Evolutionary conservation across 2,888 invertebrate species (phyloP).

Genomic region (Sphaerophoria rueppellii): DNA sequence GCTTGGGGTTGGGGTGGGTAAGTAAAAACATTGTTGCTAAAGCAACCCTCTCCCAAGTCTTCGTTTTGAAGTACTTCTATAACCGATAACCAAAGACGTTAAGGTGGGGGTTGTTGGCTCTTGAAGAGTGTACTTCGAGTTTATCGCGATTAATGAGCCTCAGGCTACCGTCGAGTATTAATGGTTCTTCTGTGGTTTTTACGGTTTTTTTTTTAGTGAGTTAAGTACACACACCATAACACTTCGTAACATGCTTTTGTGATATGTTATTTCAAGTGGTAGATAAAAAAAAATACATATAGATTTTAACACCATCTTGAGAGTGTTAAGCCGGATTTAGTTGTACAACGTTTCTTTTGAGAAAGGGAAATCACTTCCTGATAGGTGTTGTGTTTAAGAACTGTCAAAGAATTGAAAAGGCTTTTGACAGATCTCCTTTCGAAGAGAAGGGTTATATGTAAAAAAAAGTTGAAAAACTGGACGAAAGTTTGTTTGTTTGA

Average conservation of each 20-base stretch:
- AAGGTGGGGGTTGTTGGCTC: constrained; percentile 1
- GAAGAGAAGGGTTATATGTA: no score
- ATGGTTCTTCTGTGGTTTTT: constrained; percentile 50
- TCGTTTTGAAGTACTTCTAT: neutral
- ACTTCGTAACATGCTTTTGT: neutral
- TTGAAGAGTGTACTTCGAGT: constrained; percentile 35
- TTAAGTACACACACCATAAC: neutral
- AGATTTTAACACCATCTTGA: no score
- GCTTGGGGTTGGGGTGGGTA: neutral
- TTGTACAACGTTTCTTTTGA: no score
- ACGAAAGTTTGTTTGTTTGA: no score
- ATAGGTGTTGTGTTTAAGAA: no score
- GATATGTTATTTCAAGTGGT: constrained; percentile 30
- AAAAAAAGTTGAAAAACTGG: no score
- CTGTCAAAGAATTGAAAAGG: no score
- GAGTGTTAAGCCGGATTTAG: no score
- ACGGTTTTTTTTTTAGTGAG: constrained; percentile 14
- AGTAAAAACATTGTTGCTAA: constrained; percentile 11
- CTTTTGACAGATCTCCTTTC: no score
- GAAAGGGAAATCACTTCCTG: no score
- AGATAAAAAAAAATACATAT: neutral
- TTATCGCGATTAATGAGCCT: constrained; percentile 64
- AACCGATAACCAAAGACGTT: neutral
- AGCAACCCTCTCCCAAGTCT: constrained; percentile 33
- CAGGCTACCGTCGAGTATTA: constrained; percentile 48